phyloP scores from a whole-genome alignment of 2,113 vertebrate species.

The Serilophus lunatus region DNA sequence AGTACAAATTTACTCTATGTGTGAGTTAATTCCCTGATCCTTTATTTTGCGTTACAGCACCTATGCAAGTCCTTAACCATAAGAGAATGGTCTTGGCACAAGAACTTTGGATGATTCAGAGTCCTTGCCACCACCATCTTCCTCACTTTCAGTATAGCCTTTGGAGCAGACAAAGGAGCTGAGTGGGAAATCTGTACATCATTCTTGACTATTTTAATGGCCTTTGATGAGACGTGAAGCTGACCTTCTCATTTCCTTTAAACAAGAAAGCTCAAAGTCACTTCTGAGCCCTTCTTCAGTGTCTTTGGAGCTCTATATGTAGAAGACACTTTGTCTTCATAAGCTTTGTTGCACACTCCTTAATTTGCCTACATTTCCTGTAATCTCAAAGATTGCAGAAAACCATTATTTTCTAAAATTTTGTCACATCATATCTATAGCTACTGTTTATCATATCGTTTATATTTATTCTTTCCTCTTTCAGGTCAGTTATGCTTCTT shows the following conservation, averaged over 20 bases:
- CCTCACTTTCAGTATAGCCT: neutral
- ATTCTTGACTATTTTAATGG: neutral
- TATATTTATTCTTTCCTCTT: neutral
- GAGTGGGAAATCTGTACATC: neutral
- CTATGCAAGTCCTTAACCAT: neutral
- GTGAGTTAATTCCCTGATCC: neutral
- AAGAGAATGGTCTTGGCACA: neutral
- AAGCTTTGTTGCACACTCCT: neutral
- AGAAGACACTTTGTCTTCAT: neutral
- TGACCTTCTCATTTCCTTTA: neutral
- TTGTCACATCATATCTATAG: neutral
- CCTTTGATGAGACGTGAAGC: neutral
- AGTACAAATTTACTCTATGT: neutral
- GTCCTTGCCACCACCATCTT: neutral
- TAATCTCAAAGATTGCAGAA: neutral
- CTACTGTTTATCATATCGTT: neutral
- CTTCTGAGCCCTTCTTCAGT: neutral
- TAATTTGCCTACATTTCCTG: fast-evolving
- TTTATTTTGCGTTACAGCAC: fast-evolving
- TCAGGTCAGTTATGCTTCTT: neutral
- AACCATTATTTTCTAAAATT: neutral
- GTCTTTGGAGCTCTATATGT: neutral
- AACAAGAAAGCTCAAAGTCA: neutral
- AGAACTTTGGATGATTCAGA: neutral
- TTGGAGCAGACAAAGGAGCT: fast-evolving